Base-by-base conservation (phyloP, 64 coral and sea anemone species). In the Montipora efflorescens region DNA sequence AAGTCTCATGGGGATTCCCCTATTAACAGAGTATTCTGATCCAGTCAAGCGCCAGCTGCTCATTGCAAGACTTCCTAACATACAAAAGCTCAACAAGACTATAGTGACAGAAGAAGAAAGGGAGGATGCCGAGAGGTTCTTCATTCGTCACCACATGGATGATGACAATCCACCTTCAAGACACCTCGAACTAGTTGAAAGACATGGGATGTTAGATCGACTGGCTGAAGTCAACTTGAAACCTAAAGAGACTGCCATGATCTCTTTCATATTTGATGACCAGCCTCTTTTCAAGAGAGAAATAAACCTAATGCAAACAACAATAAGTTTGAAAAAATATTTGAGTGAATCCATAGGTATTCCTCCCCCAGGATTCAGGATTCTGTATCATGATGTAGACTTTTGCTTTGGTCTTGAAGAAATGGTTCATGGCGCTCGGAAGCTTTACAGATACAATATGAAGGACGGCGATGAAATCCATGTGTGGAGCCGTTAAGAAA, bases 21-120 rank as follows among this genome's bases (percentile, higher is more conserved):
- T 99, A 22, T n/a, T 99, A 14, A 83, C 59, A 1, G 83, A 87
- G 44, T 89, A 81, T 86, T 79, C 80, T 0, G 74, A 92, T 15
- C 90, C 94, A 70, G 79, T 96, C 7, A 88, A 87, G 21, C 95
- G 98, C 0, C 80, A 92, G 21, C 67, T 96, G 9, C 79, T 96
- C 2, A 75, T 99, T 80, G 95, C 98, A 75, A 94, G 95, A 45
- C 78, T 99, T 4, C 98, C 95, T 5, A 99, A 96, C n/a, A 82
- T 99, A 47, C 52, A 90, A 44, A 96, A 94, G 49, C 92, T 96
- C 3, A 99, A 99, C 80, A 93, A 91, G 28, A 92, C 95, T 16
- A 89, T 71, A 48, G 91, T 99, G 15, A 21, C 52, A 3, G 55
- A 78, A 1, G 80, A 91, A 14, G 98, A 99, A 47, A 89, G 98